These are phyloP conservation scores for Tetrao urogallus DNA, from an alignment of 2,113 vertebrate species.

Conservation along the genomic window DNA sequence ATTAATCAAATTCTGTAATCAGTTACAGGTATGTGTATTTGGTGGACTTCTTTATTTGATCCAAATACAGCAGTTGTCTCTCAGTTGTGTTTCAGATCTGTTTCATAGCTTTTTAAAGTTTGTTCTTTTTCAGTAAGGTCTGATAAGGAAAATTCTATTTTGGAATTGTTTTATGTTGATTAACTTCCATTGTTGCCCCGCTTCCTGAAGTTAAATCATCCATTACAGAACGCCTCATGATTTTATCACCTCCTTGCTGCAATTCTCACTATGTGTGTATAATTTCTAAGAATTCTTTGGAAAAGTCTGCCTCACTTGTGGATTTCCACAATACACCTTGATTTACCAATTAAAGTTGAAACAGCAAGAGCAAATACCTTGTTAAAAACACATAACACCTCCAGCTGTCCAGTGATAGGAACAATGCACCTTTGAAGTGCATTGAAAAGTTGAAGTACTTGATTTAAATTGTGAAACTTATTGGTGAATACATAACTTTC, in stretches of 20 bases:
- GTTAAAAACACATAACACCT: too few species aligned
- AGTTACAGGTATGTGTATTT: neutral
- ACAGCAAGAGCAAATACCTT: neutral
- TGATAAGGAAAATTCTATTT: neutral
- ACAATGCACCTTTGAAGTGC: neutral
- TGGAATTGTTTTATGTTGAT: neutral
- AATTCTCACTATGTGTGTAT: neutral
- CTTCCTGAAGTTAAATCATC: neutral
- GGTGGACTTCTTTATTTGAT: neutral
- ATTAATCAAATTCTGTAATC: neutral
- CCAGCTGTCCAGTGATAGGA: too few species aligned
- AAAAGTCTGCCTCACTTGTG: neutral
- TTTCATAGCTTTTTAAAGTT: neutral
- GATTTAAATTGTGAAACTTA: neutral
- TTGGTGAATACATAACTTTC: neutral
- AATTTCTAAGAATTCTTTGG: neutral
- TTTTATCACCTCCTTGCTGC: neutral
- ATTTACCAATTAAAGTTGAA: neutral
- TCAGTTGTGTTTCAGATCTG: neutral
- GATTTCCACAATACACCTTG: accelerated
- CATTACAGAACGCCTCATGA: neutral
- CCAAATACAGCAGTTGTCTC: neutral
- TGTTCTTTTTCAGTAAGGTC: neutral
- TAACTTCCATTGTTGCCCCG: neutral
- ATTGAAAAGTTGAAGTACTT: neutral